A percentile compares a stretch with the other conserved stretches of the same genome.
Conservation (phyloP, 1,140 invertebrate species). For the Schlechtendalia chinensis region DNA sequence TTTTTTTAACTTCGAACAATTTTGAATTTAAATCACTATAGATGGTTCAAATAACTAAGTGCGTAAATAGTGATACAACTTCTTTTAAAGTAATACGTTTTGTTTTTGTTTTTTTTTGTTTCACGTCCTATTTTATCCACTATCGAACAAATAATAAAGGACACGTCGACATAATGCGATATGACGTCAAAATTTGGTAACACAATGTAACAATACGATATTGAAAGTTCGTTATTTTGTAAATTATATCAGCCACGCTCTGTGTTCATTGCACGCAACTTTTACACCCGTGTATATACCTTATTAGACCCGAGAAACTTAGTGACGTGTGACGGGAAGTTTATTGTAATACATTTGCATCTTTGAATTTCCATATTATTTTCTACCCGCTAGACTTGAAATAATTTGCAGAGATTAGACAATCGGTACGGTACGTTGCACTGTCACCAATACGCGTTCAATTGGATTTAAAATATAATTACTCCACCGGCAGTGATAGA, state of each 20-base stretch:
- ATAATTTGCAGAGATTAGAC: background rate
- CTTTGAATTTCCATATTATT: slow-evolving; percentile 15
- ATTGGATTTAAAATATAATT: background rate
- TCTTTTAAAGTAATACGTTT: no score
- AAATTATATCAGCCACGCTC: background rate
- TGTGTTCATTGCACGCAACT: background rate
- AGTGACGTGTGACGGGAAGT: slow-evolving; percentile 7
- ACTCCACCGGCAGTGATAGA: background rate
- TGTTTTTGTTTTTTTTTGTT: no score
- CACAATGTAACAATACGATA: no score
- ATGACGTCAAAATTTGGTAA: no score
- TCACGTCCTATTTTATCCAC: no score
- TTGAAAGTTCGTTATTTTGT: background rate
- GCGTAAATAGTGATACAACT: no score
- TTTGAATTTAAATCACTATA: no score
- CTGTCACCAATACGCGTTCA: background rate
- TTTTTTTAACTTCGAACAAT: no score
- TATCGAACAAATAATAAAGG: no score
- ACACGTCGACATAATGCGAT: no score
- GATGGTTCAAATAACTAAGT: no score
- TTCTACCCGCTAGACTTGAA: slow-evolving; percentile 4
- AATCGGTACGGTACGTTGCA: background rate
- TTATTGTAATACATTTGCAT: background rate
- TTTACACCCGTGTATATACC: background rate
- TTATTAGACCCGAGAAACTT: slow-evolving; percentile 4